Base-by-base conservation (phyloP, 2,797 vertebrate genomes). In the Pangasius macronema region DNA sequence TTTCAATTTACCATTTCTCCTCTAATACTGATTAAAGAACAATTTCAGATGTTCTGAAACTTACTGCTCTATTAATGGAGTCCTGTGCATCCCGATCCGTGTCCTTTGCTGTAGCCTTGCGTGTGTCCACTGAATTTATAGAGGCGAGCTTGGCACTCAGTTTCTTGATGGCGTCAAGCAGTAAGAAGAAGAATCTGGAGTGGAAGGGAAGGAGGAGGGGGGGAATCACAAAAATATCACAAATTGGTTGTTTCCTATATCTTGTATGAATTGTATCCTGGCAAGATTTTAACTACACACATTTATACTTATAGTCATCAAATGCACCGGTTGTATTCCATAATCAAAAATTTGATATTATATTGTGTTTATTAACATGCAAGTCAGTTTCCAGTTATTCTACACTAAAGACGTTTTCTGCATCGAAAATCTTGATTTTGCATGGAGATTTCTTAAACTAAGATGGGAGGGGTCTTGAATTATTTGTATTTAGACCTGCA, bases 91-190 rank as follows among this genome's bases (percentile, higher is more conserved):
- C 90, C 0, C 75, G 67, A 88, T 97, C 96, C 0, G 92, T 85
- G 79, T 99, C 97, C 82, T 90, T 95, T 83, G 86, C 87, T 2
- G 94, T 95, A 85, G 97, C 97, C 91, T 94, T 98, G 55, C 97
- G 95, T 0, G 95, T 89, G n/a, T 96, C 96, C 80, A 99, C 96
- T 0, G 93, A 93, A 77, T 92, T 95, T 59, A 97, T 96, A 68
- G 96, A 96, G 0, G 96, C 94, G 79, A 97, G 92, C 92, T 98
- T 99, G 61, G 94, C 92, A 0, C 85, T 95, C 89, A 94, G 97
- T 93, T 94, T 98, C 91, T 95, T 98, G 85, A 99, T 96, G 63
- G 94, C 92, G 39, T 98, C 97, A 24, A 98, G 93, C 49, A 99
- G 91, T 27, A 97, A 90, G 86, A 93, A 96, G 87, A 99, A 97